Percentiles rank a stretch among this genome's conserved stretches.
Evolutionary conservation across 2,113 vertebrate genomes (phyloP).

Genomic region (Accipiter virgatus): DNA sequence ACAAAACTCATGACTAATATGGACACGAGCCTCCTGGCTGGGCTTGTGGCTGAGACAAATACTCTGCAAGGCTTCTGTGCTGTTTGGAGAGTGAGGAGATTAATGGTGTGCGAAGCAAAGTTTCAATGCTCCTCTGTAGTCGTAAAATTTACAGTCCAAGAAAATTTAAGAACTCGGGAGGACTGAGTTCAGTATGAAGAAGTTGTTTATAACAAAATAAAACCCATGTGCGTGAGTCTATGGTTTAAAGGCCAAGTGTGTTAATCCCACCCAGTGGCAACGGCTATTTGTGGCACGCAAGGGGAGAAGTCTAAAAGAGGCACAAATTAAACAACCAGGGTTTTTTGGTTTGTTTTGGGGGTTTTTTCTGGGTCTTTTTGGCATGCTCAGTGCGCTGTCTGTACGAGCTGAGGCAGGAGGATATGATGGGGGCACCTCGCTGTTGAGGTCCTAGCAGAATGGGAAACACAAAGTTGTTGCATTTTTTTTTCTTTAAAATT

Average conservation of each 20-base stretch:
- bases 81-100: neutral
- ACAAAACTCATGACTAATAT: neutral
- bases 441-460: fast-evolving
- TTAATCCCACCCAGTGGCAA: neutral
- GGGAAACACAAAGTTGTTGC: neutral
- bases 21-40: neutral
- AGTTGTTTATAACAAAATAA: neutral
- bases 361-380: neutral
- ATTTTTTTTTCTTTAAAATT: neutral
- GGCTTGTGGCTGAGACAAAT: neutral
- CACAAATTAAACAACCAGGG: fast-evolving
- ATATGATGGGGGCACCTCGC: neutral
- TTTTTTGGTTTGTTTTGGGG: no score
- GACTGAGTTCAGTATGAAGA: neutral
- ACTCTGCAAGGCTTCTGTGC: neutral
- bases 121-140: neutral
- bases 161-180: neutral
- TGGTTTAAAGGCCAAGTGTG: neutral
- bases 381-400: fast-evolving
- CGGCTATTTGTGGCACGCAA: neutral
- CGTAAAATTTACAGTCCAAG: neutral
- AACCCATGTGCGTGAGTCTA: neutral
- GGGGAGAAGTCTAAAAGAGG: neutral
- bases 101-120: neutral
- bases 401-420: neutral